These are phyloP conservation scores for Microplitis mediator DNA, from an alignment of 1,140 invertebrate species.

Conservation along the genomic window DNA sequence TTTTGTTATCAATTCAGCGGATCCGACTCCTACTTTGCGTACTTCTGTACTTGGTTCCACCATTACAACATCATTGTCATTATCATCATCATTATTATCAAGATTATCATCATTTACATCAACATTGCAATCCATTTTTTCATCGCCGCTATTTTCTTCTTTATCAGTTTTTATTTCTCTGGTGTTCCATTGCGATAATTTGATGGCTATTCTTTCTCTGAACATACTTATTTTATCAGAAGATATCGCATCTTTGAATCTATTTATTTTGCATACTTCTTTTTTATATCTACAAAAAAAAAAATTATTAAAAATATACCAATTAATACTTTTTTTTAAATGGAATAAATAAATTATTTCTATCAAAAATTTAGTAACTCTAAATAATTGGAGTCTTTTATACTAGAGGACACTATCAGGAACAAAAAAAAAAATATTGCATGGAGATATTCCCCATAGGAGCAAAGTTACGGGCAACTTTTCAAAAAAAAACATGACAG, in stretches of 20 bases:
- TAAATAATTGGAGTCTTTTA: too few species aligned
- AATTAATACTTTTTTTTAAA: too few species aligned
- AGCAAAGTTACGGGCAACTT: too few species aligned
- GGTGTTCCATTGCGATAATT: slow-evolving; percentile 46
- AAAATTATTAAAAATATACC: too few species aligned
- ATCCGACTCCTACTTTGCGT: slow-evolving; percentile 43
- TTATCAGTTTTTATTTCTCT: slow-evolving; percentile 20
- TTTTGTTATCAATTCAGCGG: slow-evolving; percentile 43
- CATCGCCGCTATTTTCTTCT: neutral
- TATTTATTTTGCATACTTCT: slow-evolving; percentile 29
- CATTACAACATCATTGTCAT: slow-evolving; percentile 31
- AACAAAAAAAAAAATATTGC: too few species aligned
- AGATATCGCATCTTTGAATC: slow-evolving; percentile 51
- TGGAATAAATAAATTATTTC: too few species aligned
- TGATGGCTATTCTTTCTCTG: slow-evolving; percentile 52
- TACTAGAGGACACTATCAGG: too few species aligned
- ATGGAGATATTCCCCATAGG: too few species aligned
- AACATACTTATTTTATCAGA: slow-evolving; percentile 53
- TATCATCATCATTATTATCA: slow-evolving; percentile 34
- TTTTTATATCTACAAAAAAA: slow-evolving; percentile 51
- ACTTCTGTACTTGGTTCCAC: slow-evolving; percentile 33
- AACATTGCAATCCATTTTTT: neutral
- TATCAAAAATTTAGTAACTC: too few species aligned
- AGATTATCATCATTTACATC: slow-evolving; percentile 11
- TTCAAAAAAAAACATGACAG: too few species aligned